These are phyloP conservation scores for Thamnophis elegans DNA, from an alignment of 2,797 vertebrate species.

Conservation along the genomic window DNA sequence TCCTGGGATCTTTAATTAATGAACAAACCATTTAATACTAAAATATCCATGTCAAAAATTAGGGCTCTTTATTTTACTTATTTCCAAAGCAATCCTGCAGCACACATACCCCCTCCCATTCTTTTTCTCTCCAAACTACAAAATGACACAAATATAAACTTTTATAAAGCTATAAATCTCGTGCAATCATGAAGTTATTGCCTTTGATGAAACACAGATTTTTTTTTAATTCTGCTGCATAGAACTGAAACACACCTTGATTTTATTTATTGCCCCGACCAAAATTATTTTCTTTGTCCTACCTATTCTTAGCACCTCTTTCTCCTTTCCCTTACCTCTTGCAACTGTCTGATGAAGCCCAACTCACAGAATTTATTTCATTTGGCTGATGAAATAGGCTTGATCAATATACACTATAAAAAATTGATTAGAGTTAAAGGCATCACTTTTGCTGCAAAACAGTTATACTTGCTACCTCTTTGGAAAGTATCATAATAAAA, in stretches of 20 bases:
- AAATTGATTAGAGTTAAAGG: neutral
- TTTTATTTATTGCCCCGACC: neutral
- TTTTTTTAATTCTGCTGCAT: neutral
- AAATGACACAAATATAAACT: neutral
- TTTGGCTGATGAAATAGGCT: neutral
- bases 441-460: neutral
- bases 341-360: neutral
- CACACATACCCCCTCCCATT: neutral
- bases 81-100: neutral
- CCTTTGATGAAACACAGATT: neutral
- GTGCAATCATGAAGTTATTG: neutral
- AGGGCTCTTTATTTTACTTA: neutral
- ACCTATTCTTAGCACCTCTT: neutral
- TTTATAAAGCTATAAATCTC: neutral
- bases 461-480: neutral
- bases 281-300: neutral
- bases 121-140: neutral
- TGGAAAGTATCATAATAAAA: neutral
- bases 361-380: neutral
- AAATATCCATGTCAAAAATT: neutral
- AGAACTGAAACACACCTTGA: neutral
- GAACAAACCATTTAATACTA: neutral
- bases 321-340: neutral
- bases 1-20: neutral
- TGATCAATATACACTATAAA: neutral